Conservation (phyloP, 2,113 vertebrate genomes). For the Alligator sinensis region DNA sequence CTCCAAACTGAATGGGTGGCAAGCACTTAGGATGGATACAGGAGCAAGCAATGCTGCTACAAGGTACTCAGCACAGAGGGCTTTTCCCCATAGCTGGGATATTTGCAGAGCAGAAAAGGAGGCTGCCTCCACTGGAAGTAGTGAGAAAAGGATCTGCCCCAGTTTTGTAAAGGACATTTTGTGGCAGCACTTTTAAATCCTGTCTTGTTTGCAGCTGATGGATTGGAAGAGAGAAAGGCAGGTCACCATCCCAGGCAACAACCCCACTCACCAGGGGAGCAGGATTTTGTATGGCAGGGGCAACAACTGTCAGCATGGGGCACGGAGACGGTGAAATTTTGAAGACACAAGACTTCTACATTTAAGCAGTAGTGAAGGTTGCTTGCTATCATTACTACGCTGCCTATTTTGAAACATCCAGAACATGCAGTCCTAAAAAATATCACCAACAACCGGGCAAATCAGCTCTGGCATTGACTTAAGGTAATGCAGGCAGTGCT, state of each 20-base stretch:
- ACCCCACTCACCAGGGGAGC: rapidly evolving
- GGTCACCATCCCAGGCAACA: neutral
- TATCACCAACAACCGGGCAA: rapidly evolving
- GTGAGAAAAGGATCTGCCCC: neutral
- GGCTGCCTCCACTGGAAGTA: neutral
- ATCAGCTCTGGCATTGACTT: rapidly evolving
- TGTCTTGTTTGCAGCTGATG: neutral
- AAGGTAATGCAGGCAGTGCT: neutral
- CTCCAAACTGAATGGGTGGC: rapidly evolving
- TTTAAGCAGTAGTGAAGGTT: neutral
- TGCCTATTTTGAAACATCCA: neutral
- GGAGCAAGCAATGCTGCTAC: rapidly evolving
- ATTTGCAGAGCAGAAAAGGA: neutral
- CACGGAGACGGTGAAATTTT: neutral
- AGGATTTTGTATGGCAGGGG: rapidly evolving
- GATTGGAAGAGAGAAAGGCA: neutral
- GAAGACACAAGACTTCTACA: rapidly evolving
- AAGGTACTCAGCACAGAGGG: neutral
- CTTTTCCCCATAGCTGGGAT: rapidly evolving
- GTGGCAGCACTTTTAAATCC: no score
- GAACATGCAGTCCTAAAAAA: rapidly evolving
- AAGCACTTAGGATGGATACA: rapidly evolving
- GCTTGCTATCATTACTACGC: neutral
- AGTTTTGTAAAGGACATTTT: no score
- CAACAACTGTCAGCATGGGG: neutral